Evolutionary conservation across 2,113 vertebrate species (phyloP).

Genomic region (Noctilio leporinus): DNA sequence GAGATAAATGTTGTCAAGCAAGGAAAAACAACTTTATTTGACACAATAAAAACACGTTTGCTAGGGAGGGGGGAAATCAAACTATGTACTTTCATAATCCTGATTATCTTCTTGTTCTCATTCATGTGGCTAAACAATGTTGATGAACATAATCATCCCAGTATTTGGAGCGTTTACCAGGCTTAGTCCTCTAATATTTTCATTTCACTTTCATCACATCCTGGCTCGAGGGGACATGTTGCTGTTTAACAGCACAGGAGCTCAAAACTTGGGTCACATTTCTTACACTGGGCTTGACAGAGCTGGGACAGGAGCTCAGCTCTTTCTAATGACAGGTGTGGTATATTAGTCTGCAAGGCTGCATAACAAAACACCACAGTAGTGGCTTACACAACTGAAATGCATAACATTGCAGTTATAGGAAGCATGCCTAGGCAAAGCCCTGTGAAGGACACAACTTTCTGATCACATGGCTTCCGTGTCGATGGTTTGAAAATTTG

Average conservation of each 20-base stretch:
- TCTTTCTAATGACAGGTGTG: too few species aligned
- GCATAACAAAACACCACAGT: too few species aligned
- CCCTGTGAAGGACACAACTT: too few species aligned
- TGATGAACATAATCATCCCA: not conserved
- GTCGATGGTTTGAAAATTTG: not conserved
- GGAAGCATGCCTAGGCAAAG: too few species aligned
- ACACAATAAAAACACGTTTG: not conserved
- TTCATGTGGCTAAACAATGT: not conserved
- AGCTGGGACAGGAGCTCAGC: too few species aligned
- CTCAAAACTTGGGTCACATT: not conserved
- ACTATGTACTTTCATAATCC: not conserved
- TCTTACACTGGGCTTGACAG: too few species aligned
- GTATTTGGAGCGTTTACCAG: not conserved
- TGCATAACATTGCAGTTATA: too few species aligned
- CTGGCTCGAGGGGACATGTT: not conserved
- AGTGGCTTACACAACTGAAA: too few species aligned
- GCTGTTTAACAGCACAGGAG: not conserved
- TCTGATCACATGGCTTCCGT: too few species aligned
- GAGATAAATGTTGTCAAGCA: not conserved
- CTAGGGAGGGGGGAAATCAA: not conserved
- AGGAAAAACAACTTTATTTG: not conserved
- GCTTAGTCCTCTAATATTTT: not conserved
- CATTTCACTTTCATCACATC: not conserved
- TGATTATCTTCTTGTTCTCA: not conserved
- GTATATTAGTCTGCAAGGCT: too few species aligned